phyloP scores from a whole-genome alignment of 2,113 vertebrate genomes.

The Laticauda laticaudata region DNA sequence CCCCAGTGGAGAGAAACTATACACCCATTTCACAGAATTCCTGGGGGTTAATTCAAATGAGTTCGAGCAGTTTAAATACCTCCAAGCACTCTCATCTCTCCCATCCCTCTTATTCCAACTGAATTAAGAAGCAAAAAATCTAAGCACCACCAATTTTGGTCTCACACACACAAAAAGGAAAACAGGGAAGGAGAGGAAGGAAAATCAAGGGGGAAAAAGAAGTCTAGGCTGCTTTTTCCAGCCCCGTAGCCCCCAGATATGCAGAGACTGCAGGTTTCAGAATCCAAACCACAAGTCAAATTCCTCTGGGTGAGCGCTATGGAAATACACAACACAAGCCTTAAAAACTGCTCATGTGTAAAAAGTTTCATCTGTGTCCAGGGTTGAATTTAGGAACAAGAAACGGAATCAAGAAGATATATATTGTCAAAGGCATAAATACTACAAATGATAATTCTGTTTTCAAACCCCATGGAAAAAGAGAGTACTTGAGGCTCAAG shows the following conservation, averaged over 20 bases:
- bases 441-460: background rate
- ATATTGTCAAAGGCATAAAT: background rate
- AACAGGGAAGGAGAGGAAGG: background rate
- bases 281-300: background rate
- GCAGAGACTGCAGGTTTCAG: background rate
- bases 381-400: background rate
- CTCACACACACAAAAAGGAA: background rate
- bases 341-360: background rate
- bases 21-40: background rate
- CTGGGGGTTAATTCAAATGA: background rate
- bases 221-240: background rate
- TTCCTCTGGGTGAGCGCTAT: background rate
- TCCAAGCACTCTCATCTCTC: background rate
- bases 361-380: background rate
- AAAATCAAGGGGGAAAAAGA: background rate
- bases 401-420: background rate
- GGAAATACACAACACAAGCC: background rate
- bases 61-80: background rate
- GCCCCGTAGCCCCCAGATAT: background rate
- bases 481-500: background rate
- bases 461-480: background rate
- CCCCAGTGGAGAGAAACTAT: background rate
- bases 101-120: background rate
- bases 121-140: background rate
- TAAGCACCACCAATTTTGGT: constrained; percentile 1